These are phyloP conservation scores for Urocyon cinereoargenteus DNA, from an alignment of 2,797 vertebrate species.

Conservation along the genomic window DNA sequence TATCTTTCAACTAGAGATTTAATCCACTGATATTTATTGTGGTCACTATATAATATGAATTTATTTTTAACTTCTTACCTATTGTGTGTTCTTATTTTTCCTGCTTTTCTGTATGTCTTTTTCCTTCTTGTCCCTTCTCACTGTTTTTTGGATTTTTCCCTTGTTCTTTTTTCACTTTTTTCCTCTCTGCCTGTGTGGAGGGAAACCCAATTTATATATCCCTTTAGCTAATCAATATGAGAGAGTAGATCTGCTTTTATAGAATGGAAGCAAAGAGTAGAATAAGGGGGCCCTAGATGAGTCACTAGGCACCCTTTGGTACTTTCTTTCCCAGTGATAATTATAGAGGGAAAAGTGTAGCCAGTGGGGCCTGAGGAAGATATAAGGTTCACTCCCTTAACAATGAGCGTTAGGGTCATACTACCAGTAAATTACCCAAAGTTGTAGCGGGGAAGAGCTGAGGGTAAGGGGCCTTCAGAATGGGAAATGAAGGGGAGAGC, in stretches of 20 bases:
- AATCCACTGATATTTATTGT: background rate
- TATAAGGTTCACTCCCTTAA: background rate
- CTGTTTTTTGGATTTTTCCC: background rate
- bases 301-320: accelerated
- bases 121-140: background rate
- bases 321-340: background rate
- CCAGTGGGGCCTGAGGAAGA: background rate
- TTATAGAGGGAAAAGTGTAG: background rate
- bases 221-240: background rate
- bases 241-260: background rate
- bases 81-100: background rate
- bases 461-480: background rate
- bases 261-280: accelerated
- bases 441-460: background rate
- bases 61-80: background rate
- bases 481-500: background rate
- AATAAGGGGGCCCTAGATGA: background rate
- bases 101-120: background rate
- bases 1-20: background rate
- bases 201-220: background rate
- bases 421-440: background rate
- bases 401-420: background rate
- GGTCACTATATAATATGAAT: background rate
- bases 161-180: background rate
- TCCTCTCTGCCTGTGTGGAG: background rate